These are phyloP conservation scores for Ethmia dodecea DNA, from an alignment of 2,888 invertebrate genomes.

Conservation along the genomic window DNA sequence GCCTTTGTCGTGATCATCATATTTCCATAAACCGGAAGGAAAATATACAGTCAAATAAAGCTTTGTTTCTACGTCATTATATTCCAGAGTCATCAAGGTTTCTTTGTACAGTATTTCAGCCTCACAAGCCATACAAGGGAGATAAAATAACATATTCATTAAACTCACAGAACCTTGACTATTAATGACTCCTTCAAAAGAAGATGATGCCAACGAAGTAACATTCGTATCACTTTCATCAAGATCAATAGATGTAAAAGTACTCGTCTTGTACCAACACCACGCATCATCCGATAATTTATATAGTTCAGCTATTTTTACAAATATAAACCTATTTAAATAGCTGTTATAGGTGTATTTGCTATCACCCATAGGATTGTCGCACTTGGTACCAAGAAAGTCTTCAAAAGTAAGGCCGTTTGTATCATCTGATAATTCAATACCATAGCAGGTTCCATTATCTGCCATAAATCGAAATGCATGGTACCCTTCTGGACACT, in stretches of 20 bases:
- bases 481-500: slow-evolving; percentile 55
- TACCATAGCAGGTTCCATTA: slow-evolving; percentile 53
- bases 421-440: slow-evolving; percentile 35
- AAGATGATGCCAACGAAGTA: neutral
- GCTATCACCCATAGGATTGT: slow-evolving; percentile 41
- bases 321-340: slow-evolving; percentile 47
- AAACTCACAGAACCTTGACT: slow-evolving; percentile 40
- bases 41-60: slow-evolving; percentile 74
- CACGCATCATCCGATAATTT: slow-evolving; percentile 34
- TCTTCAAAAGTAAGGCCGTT: slow-evolving; percentile 38
- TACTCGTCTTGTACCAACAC: slow-evolving; percentile 48
- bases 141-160: slow-evolving; percentile 25
- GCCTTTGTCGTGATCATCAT: slow-evolving; percentile 57
- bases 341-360: slow-evolving; percentile 24
- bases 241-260: neutral
- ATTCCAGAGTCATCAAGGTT: slow-evolving; percentile 54
- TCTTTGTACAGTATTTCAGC: slow-evolving; percentile 37
- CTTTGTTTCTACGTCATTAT: slow-evolving; percentile 35
- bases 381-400: slow-evolving; percentile 39
- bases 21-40: slow-evolving; percentile 73
- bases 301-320: slow-evolving; percentile 42
- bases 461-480: slow-evolving; percentile 50
- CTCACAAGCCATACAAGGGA: slow-evolving; percentile 63
- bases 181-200: slow-evolving; percentile 44
- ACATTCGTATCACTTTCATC: neutral